Conservation (phyloP, 2,113 vertebrate genomes). For the Hyperopisus bebe region DNA sequence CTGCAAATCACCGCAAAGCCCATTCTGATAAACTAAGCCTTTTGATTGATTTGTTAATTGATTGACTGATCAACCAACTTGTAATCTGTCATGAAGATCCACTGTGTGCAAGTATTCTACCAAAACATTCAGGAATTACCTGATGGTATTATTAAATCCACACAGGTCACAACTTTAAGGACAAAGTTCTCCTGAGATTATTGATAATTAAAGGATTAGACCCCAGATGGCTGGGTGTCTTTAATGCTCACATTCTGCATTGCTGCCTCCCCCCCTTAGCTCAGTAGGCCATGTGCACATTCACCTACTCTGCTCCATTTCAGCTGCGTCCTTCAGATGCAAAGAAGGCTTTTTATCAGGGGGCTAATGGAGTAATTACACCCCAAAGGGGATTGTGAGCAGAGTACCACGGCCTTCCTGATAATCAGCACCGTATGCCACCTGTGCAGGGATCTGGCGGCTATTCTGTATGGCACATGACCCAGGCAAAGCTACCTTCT, state of each 20-base stretch:
- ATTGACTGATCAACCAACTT: neutral
- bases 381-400: neutral
- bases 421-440: neutral
- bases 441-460: neutral
- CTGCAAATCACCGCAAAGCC: neutral
- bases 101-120: neutral
- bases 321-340: neutral
- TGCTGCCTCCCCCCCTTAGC: constrained; percentile 41
- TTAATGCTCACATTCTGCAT: constrained; percentile 40
- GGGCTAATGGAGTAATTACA: constrained; percentile 21
- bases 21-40: neutral
- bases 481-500: neutral
- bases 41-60: neutral
- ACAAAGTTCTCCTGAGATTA: constrained; percentile 27
- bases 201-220: constrained; percentile 36
- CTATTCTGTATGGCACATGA: neutral
- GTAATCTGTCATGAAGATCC: neutral
- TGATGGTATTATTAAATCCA: constrained; percentile 14
- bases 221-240: constrained; percentile 23
- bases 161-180: constrained; percentile 16
- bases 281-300: constrained; percentile 3
- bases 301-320: constrained; percentile 17
- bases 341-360: constrained; percentile 22
- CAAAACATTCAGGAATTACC: neutral
- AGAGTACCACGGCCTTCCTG: constrained; percentile 10